Percentiles rank a stretch among this genome's conserved stretches.
These are phyloP conservation scores for Megamerina dolium DNA, from an alignment of 2,888 invertebrate genomes.

Conservation along the genomic window DNA sequence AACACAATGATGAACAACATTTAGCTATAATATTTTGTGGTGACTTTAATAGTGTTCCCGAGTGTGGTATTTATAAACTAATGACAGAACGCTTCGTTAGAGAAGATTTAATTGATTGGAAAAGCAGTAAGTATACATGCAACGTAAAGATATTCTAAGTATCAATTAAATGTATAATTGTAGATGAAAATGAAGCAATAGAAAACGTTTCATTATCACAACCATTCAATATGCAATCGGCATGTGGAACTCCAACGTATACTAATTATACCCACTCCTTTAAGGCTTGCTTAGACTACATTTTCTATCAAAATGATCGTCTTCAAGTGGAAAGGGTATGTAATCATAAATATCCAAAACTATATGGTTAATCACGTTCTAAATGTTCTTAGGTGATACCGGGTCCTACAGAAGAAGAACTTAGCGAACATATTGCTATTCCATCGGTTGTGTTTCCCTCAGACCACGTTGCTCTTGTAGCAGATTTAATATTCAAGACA, in stretches of 20 bases:
- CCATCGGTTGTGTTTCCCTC: constrained; percentile 89
- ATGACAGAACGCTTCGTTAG: constrained; percentile 65
- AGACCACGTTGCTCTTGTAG: constrained; percentile 84
- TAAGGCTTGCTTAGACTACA: constrained; percentile 86
- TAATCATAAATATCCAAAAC: background rate
- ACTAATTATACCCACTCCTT: constrained; percentile 82
- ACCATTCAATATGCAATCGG: constrained; percentile 62
- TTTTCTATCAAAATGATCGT: constrained; percentile 68
- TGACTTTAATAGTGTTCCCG: constrained; percentile 87
- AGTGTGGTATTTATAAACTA: constrained; percentile 73
- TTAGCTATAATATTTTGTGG: constrained; percentile 77
- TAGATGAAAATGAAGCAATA: constrained; percentile 63
- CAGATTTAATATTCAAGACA: constrained; percentile 58
- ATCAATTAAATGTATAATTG: constrained; percentile 25
- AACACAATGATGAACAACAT: constrained; percentile 37
- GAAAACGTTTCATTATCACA: constrained; percentile 60
- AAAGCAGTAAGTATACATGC: constrained; percentile 56
- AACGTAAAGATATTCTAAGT: background rate
- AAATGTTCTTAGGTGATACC: constrained; percentile 62
- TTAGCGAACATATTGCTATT: constrained; percentile 67
- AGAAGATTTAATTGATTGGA: constrained; percentile 67
- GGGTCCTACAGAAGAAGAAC: constrained; percentile 71
- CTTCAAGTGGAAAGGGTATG: constrained; percentile 60
- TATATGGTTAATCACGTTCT: background rate
- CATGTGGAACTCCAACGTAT: constrained; percentile 75